A percentile compares a stretch with the other conserved stretches of the same genome.
phyloP scores from a whole-genome alignment of 2,888 invertebrate species.

The Hofmannophila pseudospretella region DNA sequence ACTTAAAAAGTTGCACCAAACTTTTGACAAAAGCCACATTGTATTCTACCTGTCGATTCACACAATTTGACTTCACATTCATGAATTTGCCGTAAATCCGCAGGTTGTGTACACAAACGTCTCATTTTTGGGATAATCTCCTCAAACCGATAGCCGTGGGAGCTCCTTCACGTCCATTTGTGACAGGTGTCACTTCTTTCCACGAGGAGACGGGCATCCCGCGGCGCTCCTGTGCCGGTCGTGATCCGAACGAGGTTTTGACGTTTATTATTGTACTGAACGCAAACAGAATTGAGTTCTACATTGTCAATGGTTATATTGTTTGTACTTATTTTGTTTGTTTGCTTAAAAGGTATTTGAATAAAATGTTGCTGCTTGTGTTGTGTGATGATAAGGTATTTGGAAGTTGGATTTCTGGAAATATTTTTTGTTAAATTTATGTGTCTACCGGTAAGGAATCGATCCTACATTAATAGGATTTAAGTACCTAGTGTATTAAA shows the following conservation, averaged over 20 bases:
- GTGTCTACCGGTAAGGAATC: no score
- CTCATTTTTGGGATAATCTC: constrained; percentile 38
- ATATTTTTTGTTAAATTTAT: no score
- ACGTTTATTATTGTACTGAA: constrained; percentile 9
- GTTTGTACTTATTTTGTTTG: no score
- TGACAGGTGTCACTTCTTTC: constrained; percentile 65
- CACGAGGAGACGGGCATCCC: constrained; percentile 51
- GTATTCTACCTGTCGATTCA: no score
- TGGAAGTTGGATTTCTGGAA: no score
- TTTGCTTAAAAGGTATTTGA: no score
- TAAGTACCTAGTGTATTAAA: no score
- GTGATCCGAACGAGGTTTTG: constrained; percentile 14
- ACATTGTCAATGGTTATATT: constrained; percentile 24
- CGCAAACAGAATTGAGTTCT: constrained; percentile 18
- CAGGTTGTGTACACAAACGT: constrained; percentile 39
- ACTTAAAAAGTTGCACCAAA: no score
- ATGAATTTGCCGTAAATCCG: constrained; percentile 4
- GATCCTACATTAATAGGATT: no score
- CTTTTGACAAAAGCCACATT: no score
- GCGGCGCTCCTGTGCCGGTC: constrained; percentile 33
- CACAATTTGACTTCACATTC: neutral
- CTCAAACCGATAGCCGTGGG: constrained; percentile 36
- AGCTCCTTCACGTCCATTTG: constrained; percentile 36
- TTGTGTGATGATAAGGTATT: no score
- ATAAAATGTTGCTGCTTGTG: no score